Conservation (phyloP, 2,113 vertebrate species). For the Gallinago undulata region DNA sequence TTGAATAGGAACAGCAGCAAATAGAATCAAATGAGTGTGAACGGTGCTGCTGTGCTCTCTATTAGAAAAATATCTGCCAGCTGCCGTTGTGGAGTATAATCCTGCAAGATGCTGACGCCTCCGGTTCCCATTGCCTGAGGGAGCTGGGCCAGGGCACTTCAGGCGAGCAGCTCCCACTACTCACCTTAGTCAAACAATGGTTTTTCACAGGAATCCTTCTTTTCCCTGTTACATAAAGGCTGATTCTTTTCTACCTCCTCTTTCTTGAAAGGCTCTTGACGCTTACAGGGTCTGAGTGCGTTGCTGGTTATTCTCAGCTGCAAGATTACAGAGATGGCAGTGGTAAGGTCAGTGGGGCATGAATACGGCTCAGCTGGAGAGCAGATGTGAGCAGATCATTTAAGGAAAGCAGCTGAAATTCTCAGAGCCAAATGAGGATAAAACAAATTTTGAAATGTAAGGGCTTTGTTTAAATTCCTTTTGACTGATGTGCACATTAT, state of each 20-base stretch:
- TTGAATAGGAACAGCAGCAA: constrained; percentile 53
- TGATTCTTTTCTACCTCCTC: not conserved
- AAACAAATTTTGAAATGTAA: constrained; percentile 22
- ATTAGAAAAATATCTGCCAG: constrained; percentile 34
- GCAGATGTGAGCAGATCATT: constrained; percentile 61
- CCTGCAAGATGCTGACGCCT: not conserved
- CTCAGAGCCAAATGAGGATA: constrained; percentile 39
- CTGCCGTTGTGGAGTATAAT: not conserved
- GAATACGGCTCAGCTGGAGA: constrained; percentile 49
- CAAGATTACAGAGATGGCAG: constrained; percentile 49
- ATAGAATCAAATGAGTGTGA: constrained; percentile 42
- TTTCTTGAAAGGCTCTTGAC: not conserved
- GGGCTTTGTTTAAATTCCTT: constrained; percentile 34
- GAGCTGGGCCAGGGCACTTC: not conserved
- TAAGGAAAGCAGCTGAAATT: constrained; percentile 45
- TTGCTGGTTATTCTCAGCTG: constrained; percentile 44
- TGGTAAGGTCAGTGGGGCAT: constrained; percentile 55
- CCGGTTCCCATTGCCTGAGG: not conserved
- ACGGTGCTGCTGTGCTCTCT: not conserved
- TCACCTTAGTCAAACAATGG: not conserved
- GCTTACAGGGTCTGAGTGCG: not conserved
- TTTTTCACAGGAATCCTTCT: constrained; percentile 31
- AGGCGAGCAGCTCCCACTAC: not conserved
- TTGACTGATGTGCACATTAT: not conserved
- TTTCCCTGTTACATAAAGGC: constrained; percentile 19